Conservation (phyloP, 2,888 invertebrate genomes). For the Myopa testacea region DNA sequence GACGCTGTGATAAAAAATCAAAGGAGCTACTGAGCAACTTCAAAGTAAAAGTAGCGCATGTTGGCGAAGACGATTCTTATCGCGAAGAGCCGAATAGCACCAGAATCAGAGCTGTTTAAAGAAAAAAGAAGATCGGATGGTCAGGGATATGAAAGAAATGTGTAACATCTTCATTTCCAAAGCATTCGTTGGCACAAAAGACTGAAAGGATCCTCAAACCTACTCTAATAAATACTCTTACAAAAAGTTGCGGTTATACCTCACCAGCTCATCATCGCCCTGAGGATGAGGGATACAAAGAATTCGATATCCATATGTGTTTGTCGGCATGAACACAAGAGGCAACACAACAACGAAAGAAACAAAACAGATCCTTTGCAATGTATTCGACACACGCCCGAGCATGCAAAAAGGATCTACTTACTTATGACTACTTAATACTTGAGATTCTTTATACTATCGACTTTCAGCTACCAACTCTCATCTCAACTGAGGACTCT, state of each 20-base stretch:
- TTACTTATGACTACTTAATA: no score
- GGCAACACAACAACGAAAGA: not conserved
- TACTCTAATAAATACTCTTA: no score
- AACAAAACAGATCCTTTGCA: not conserved
- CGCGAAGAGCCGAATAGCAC: no score
- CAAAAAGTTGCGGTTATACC: no score
- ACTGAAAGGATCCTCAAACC: no score
- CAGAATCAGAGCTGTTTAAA: no score
- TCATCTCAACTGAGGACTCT: not conserved
- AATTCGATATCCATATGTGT: not conserved
- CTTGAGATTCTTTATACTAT: not conserved
- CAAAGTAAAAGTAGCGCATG: constrained; percentile 17
- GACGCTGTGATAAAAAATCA: no score
- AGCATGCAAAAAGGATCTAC: constrained; percentile 14
- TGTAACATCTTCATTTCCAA: no score
- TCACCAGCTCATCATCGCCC: not conserved
- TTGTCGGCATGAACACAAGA: not conserved
- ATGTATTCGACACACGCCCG: constrained; percentile 10
- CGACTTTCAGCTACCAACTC: not conserved
- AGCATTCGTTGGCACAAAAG: no score
- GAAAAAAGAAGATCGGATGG: no score
- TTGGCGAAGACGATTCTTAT: not conserved
- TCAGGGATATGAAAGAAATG: no score
- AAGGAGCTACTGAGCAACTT: not conserved
- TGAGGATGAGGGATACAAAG: not conserved